Conservation (phyloP, 2,113 vertebrate genomes). For the Xerus inauris region DNA sequence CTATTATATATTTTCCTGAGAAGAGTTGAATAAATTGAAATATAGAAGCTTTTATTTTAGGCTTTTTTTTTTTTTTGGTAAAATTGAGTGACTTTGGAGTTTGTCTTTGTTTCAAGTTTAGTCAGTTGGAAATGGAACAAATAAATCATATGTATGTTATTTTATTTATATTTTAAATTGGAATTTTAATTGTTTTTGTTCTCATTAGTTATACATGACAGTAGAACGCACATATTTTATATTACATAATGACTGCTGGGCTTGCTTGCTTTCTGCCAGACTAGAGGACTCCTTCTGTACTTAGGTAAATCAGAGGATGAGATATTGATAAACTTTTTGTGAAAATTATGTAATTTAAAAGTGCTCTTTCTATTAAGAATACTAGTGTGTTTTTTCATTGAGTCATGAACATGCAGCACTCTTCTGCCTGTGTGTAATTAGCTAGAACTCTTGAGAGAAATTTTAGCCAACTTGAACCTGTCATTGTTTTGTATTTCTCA, state of each 20-base stretch:
- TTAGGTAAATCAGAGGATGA: slow-evolving; percentile 30
- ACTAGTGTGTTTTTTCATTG: background rate
- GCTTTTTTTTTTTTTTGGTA: background rate
- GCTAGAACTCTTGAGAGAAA: background rate
- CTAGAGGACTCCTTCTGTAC: background rate
- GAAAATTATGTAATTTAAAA: slow-evolving; percentile 48
- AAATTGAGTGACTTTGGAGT: background rate
- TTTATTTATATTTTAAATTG: too few relatives aligned
- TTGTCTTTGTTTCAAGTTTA: background rate
- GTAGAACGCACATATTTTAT: background rate
- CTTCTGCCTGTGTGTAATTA: slow-evolving; percentile 4
- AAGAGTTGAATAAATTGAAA: slow-evolving; percentile 47
- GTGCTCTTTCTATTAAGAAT: slow-evolving; percentile 16
- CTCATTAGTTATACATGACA: too few relatives aligned
- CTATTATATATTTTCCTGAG: slow-evolving; percentile 54
- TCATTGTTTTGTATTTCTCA: background rate
- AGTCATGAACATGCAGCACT: background rate
- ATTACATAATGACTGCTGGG: background rate
- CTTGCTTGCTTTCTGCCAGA: background rate
- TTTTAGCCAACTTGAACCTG: background rate
- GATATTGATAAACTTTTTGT: slow-evolving; percentile 31
- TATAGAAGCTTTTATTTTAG: slow-evolving; percentile 15
- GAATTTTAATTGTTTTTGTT: too few relatives aligned
- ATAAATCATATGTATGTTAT: background rate
- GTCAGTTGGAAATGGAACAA: background rate